These are phyloP conservation scores for Enteromius afrohamiltoni DNA, from an alignment of 2,797 vertebrate genomes.

Conservation along the genomic window DNA sequence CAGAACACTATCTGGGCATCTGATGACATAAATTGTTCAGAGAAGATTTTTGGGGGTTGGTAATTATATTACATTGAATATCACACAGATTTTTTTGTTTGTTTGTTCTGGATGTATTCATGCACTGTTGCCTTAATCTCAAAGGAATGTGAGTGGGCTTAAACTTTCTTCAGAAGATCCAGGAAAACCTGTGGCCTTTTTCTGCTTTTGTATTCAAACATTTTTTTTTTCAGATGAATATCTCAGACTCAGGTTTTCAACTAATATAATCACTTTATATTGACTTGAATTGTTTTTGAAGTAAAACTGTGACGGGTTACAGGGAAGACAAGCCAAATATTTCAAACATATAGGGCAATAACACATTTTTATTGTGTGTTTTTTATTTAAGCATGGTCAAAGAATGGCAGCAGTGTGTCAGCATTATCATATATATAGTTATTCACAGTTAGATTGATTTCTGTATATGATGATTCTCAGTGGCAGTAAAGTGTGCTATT, in stretches of 20 bases:
- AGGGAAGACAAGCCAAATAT: background rate
- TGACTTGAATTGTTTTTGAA: conserved; percentile 4
- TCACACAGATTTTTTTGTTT: conserved; percentile 28
- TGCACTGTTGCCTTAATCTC: conserved; percentile 78
- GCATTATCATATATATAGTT: background rate
- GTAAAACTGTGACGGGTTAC: background rate
- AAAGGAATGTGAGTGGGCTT: conserved; percentile 61
- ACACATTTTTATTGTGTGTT: background rate
- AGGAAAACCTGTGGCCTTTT: conserved; percentile 28
- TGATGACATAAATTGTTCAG: background rate
- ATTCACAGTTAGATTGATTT: conserved; percentile 54
- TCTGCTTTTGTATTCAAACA: no score
- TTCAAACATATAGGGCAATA: background rate
- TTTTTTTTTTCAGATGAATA: conserved; percentile 37
- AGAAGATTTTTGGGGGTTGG: conserved; percentile 53
- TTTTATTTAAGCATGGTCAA: background rate
- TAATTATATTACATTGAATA: conserved; percentile 14
- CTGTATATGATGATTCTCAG: conserved; percentile 63
- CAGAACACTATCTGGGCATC: background rate
- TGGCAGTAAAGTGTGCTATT: conserved; percentile 62
- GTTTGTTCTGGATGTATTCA: conserved; percentile 64
- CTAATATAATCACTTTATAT: conserved; percentile 5
- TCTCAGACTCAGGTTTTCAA: conserved; percentile 71
- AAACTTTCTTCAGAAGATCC: background rate
- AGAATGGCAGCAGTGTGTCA: background rate